These are phyloP conservation scores for Clarias batrachus DNA, from an alignment of 2,113 vertebrate species.

Conservation along the genomic window DNA sequence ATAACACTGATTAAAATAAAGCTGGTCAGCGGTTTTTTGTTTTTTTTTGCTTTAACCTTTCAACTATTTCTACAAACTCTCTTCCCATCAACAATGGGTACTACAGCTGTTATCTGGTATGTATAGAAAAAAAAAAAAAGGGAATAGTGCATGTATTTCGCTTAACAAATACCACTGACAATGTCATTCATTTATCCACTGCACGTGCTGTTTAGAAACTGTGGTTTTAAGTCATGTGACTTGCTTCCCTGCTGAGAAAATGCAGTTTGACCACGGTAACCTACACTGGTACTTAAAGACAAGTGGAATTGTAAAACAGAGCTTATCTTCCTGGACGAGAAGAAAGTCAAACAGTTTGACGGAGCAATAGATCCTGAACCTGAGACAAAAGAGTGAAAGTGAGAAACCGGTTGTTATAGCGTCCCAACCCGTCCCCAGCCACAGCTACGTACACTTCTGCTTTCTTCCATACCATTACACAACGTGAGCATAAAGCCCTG, in stretches of 20 bases:
- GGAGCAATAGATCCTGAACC: not conserved
- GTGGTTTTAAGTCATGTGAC: not conserved
- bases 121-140: not conserved
- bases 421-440: too few species aligned
- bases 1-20: too few species aligned
- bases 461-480: not conserved
- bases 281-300: not conserved
- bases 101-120: not conserved
- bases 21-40: too few species aligned
- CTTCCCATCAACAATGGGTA: too few species aligned
- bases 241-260: not conserved
- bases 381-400: not conserved
- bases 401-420: not conserved
- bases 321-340: not conserved
- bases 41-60: too few species aligned
- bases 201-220: not conserved
- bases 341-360: not conserved
- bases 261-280: not conserved
- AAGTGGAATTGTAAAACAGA: not conserved
- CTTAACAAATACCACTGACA: not conserved
- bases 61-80: too few species aligned
- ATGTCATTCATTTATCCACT: too few species aligned
- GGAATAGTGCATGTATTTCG: not conserved
- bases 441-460: not conserved
- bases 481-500: too few species aligned